Evolutionary conservation across 2,797 vertebrate genomes (phyloP).

Genomic region (Cyclura pinguis): DNA sequence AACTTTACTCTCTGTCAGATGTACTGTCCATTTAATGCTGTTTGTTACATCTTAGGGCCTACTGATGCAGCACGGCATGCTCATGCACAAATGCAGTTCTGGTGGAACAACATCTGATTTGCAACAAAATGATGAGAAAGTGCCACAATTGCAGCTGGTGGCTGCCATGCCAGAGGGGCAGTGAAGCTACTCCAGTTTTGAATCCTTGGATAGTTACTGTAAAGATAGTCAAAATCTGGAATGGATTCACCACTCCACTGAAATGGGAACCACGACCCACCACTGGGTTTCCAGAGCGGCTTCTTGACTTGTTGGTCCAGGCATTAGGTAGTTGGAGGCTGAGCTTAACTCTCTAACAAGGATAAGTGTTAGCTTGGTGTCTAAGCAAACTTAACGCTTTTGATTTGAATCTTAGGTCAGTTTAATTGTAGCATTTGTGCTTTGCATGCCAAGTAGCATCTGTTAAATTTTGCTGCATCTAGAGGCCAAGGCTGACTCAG

Average conservation of each 20-base stretch:
- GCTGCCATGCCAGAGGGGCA: no score
- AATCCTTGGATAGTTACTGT: no score
- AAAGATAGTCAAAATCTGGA: no score
- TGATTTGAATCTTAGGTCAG: background rate
- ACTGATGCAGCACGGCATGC: background rate
- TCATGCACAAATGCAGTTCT: background rate
- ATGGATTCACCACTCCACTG: no score
- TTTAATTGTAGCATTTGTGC: background rate
- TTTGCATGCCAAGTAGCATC: background rate
- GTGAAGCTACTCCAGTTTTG: no score
- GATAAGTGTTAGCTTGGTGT: background rate
- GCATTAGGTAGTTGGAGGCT: background rate
- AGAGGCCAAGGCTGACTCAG: background rate
- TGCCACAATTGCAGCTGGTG: no score
- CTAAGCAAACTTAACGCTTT: background rate
- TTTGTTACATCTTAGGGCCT: background rate
- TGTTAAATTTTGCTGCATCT: background rate
- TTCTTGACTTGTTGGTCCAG: background rate
- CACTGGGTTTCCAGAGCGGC: background rate
- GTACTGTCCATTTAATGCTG: no score
- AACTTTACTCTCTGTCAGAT: no score
- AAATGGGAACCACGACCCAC: no score
- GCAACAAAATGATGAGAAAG: no score
- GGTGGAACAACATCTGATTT: background rate
- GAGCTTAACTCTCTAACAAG: background rate